phyloP scores from a whole-genome alignment of 2,888 invertebrate species.

The Hypercompe scribonia region DNA sequence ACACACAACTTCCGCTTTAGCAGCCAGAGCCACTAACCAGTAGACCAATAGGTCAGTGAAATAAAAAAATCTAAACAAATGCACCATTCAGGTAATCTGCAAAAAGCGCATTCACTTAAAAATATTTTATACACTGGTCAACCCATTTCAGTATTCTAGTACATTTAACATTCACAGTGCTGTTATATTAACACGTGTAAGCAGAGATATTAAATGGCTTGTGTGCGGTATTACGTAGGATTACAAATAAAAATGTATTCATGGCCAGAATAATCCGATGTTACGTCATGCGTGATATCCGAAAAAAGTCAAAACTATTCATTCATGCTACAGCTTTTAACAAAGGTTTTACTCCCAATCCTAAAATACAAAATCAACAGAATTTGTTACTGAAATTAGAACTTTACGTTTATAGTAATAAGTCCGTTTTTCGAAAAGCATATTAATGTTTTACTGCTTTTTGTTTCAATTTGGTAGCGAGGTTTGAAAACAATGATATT shows the following conservation, averaged over 20 bases:
- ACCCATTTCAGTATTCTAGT: background rate
- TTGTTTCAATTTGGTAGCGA: background rate
- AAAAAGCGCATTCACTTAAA: background rate
- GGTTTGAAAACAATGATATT: background rate
- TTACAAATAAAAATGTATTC: conserved; percentile 19
- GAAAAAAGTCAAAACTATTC: conserved; percentile 4
- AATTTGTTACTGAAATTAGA: background rate
- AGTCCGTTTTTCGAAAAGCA: background rate
- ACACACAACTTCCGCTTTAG: too few species aligned
- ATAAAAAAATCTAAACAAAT: too few species aligned
- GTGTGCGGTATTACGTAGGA: conserved; percentile 12
- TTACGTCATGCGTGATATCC: conserved; percentile 13
- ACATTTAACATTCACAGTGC: background rate
- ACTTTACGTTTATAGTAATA: background rate
- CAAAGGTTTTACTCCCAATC: background rate
- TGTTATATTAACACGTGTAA: background rate
- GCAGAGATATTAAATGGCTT: background rate
- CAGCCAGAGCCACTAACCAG: too few species aligned
- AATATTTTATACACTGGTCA: background rate
- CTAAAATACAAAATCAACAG: background rate
- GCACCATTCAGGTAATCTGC: too few species aligned
- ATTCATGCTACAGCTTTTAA: conserved; percentile 5
- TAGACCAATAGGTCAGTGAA: too few species aligned
- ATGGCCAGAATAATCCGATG: conserved; percentile 13
- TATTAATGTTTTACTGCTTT: background rate